phyloP scores from a whole-genome alignment of 2,113 vertebrate genomes.

The human (Homo sapiens) region GRCh38 chr13:71770001-71770500 shows the following conservation, averaged over 20 bases:
- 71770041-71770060: conserved; percentile 83
- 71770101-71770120: conserved; percentile 82
- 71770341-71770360: not conserved
- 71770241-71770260: conserved; percentile 47
- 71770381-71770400: conserved; percentile 18
- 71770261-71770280: not conserved
- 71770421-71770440: not conserved
- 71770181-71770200: conserved; percentile 63
- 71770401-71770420: not conserved
- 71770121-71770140: conserved; percentile 79
- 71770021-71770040: conserved; percentile 79
- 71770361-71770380: not conserved
- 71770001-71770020: conserved; percentile 84
- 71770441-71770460: not conserved
- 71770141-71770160: conserved; percentile 84
- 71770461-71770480: conserved; percentile 11
- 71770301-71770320: not conserved
- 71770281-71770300: not conserved
- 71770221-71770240: conserved; percentile 51
- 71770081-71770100: conserved; percentile 80
- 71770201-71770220: conserved; percentile 63
- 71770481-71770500: not conserved
- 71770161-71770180: conserved; percentile 66
- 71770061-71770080: conserved; percentile 79
- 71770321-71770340: not conserved